Conservation (phyloP, 2,888 invertebrate species). For the Arctia plantaginis region DNA sequence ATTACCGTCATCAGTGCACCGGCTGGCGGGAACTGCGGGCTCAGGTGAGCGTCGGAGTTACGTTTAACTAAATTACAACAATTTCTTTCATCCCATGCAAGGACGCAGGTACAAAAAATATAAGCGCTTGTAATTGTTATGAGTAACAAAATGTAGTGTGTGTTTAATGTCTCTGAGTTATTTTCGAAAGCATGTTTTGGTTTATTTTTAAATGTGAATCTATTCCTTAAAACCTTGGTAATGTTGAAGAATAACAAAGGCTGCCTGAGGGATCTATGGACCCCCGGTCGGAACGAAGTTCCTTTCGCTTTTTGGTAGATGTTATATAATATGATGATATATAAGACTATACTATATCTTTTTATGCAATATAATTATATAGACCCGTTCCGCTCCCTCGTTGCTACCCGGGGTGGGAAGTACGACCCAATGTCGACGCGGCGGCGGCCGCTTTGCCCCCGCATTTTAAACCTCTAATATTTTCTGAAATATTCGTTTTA, state of each 20-base stretch:
- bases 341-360: no score
- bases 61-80: slow-evolving; percentile 77
- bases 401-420: no score
- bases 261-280: no score
- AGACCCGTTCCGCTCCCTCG: no score
- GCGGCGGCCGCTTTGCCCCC: no score
- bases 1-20: slow-evolving; percentile 84
- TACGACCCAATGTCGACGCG: no score
- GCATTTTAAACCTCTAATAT: no score
- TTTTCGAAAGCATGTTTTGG: background rate
- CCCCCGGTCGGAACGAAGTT: no score
- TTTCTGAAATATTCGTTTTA: no score
- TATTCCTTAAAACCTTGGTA: background rate
- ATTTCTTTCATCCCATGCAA: slow-evolving; percentile 69
- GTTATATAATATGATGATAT: no score
- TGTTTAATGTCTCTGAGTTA: background rate
- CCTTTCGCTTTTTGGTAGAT: no score
- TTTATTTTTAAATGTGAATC: background rate
- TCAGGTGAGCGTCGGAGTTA: slow-evolving; percentile 75
- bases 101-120: slow-evolving; percentile 63
- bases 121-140: slow-evolving; percentile 47
- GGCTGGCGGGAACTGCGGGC: slow-evolving; percentile 76
- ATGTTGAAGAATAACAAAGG: background rate
- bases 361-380: no score
- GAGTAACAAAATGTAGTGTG: slow-evolving; percentile 12